phyloP scores from a whole-genome alignment of 2,797 vertebrate genomes.

The Artibeus lituratus region DNA sequence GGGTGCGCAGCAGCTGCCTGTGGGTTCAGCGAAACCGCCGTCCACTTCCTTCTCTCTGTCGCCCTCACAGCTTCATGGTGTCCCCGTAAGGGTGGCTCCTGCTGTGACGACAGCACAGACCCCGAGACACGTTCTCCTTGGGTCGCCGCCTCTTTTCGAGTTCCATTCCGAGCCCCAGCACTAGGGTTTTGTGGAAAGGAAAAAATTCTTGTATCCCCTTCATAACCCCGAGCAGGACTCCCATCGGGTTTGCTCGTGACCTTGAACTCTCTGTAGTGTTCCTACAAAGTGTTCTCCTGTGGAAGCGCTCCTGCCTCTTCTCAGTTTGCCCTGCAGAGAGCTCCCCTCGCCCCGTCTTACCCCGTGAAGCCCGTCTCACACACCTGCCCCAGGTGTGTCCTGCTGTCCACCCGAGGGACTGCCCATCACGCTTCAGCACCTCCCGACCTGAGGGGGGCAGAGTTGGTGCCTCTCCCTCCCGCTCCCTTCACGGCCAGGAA shows the following conservation, averaged over 20 bases:
- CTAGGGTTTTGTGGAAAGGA: neutral
- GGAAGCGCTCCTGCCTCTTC: neutral
- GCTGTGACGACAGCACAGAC: neutral
- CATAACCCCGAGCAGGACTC: neutral
- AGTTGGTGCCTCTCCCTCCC: neutral
- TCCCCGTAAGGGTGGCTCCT: neutral
- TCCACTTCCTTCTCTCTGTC: neutral
- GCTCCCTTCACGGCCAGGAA: neutral
- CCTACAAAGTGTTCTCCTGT: neutral
- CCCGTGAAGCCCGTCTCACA: neutral
- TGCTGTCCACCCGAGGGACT: neutral
- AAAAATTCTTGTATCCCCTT: neutral
- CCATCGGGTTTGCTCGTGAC: neutral
- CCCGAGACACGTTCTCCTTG: neutral
- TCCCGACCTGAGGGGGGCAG: neutral
- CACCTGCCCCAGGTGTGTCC: neutral
- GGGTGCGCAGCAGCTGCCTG: accelerated
- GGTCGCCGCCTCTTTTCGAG: neutral
- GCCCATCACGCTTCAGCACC: neutral
- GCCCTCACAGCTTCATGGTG: neutral
- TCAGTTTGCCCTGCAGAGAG: neutral
- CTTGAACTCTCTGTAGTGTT: neutral
- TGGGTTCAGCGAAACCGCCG: neutral
- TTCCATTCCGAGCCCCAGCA: neutral
- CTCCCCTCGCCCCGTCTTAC: neutral